Conservation (phyloP, 1,140 invertebrate species). For the Tribolium castaneum region DNA sequence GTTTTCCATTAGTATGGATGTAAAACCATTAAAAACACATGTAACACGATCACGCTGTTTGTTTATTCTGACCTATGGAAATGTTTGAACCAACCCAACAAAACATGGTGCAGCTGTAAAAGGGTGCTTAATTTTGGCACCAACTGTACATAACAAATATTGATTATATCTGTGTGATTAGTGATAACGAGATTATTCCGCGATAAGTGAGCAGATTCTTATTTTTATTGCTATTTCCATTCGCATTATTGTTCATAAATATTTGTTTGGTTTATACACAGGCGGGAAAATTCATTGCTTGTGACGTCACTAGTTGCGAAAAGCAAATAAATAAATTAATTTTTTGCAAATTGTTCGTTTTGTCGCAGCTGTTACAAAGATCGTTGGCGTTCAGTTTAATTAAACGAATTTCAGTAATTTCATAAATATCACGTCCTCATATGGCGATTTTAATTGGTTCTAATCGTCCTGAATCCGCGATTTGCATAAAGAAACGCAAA, state of each 20-base stretch:
- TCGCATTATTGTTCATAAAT: neutral
- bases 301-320: neutral
- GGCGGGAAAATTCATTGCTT: neutral
- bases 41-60: neutral
- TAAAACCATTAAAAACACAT: neutral
- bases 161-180: slow-evolving; percentile 26
- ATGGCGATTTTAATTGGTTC: slow-evolving; percentile 18
- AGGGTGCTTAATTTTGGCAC: neutral
- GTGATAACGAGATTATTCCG: slow-evolving; percentile 22
- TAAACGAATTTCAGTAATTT: slow-evolving; percentile 6
- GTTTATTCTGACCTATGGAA: neutral
- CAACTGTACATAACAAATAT: neutral
- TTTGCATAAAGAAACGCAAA: slow-evolving; percentile 29
- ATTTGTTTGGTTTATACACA: neutral
- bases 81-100: neutral
- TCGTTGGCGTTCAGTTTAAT: neutral
- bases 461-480: neutral
- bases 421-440: neutral
- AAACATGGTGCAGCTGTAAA: neutral
- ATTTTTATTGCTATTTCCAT: neutral
- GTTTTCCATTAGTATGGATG: neutral
- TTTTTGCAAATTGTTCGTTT: neutral
- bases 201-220: neutral
- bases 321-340: neutral
- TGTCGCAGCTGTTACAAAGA: slow-evolving; percentile 3